phyloP scores from a whole-genome alignment of 2,888 invertebrate genomes.

The Sisyra nigra region DNA sequence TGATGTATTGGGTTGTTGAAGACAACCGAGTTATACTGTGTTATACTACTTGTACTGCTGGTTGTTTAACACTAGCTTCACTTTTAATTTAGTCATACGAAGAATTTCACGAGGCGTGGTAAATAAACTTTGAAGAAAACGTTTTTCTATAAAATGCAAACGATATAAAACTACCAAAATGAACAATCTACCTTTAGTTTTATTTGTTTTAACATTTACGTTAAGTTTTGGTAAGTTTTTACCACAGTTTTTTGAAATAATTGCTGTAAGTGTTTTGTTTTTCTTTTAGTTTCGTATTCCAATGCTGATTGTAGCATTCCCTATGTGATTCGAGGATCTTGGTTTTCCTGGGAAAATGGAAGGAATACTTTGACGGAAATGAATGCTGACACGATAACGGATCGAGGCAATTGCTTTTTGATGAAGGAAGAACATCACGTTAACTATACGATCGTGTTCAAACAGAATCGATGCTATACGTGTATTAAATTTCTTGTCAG shows the following conservation, averaged over 20 bases:
- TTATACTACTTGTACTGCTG: too few relatives aligned
- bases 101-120: too few relatives aligned
- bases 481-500: conserved; percentile 74
- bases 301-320: conserved; percentile 52
- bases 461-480: conserved; percentile 53
- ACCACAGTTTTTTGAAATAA: neutral
- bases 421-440: conserved; percentile 57
- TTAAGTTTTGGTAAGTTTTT: neutral
- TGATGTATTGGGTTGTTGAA: too few relatives aligned
- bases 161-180: neutral
- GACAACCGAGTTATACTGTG: too few relatives aligned
- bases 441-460: conserved; percentile 75
- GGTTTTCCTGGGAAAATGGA: conserved; percentile 87
- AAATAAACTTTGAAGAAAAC: too few relatives aligned
- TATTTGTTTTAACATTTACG: neutral
- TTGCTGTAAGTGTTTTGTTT: neutral
- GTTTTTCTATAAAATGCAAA: too few relatives aligned
- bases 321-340: conserved; percentile 61
- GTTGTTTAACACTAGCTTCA: too few relatives aligned
- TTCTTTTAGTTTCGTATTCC: neutral
- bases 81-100: too few relatives aligned
- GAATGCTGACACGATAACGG: conserved; percentile 62
- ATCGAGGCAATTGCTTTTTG: conserved; percentile 54
- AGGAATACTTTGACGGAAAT: conserved; percentile 68
- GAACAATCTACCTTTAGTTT: neutral